Percentiles rank a stretch among this genome's conserved stretches.
Conservation (phyloP, 2,797 vertebrate genomes). For the Clarias fuscus region DNA sequence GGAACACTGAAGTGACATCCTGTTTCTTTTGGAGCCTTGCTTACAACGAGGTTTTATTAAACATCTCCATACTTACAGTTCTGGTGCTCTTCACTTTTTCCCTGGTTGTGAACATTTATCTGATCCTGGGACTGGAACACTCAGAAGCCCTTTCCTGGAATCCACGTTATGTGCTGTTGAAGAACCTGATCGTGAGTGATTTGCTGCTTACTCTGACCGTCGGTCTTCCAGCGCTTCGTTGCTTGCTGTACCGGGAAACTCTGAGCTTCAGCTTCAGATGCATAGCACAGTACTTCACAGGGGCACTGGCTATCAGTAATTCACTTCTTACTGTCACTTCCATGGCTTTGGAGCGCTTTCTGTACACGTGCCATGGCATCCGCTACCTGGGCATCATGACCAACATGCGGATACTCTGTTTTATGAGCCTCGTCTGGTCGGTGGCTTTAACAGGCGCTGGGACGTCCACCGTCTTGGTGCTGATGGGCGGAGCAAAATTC, state of each 20-base stretch:
- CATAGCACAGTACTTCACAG: conserved; percentile 10
- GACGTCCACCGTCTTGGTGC: background rate
- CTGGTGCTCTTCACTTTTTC: conserved; percentile 15
- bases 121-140: conserved; percentile 16
- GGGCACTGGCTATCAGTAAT: background rate
- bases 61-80: background rate
- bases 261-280: conserved; percentile 10
- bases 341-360: conserved; percentile 36
- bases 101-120: conserved; percentile 18
- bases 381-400: conserved; percentile 31
- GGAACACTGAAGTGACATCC: background rate
- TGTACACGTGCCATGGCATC: conserved; percentile 30
- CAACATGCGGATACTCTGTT: background rate
- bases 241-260: background rate
- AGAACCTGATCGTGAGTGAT: conserved; percentile 36
- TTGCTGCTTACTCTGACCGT: conserved; percentile 25
- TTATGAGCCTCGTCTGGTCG: conserved; percentile 3
- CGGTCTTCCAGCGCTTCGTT: conserved; percentile 7
- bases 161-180: conserved; percentile 15
- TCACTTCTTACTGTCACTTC: conserved; percentile 28
- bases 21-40: conserved; percentile 28
- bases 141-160: conserved; percentile 33
- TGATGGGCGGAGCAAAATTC: background rate
- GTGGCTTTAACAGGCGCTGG: conserved; percentile 14
- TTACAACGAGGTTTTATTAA: background rate